These are phyloP conservation scores for Agapornis canus DNA, from an alignment of 2,797 vertebrate species.

Conservation along the genomic window DNA sequence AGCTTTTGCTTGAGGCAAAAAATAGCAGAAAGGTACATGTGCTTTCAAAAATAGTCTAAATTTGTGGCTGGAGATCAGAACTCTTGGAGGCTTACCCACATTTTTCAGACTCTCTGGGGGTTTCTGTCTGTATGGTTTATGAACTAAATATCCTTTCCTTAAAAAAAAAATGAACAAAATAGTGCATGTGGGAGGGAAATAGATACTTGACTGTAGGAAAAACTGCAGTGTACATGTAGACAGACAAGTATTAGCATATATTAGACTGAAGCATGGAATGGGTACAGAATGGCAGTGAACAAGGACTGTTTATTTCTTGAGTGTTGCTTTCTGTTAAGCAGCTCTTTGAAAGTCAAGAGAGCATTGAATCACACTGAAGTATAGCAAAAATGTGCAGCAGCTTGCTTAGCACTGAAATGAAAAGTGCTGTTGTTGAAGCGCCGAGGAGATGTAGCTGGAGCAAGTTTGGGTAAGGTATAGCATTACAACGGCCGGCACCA, in stretches of 20 bases:
- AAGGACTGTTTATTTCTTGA: conserved; percentile 40
- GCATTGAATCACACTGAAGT: neutral
- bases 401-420: conserved; percentile 16
- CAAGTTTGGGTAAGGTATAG: neutral
- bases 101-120: conserved; percentile 57
- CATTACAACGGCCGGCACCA: neutral
- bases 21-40: conserved; percentile 53
- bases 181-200: neutral
- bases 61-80: conserved; percentile 53
- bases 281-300: neutral
- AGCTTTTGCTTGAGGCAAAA: conserved; percentile 40
- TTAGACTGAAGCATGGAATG: neutral
- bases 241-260: neutral
- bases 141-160: conserved; percentile 25
- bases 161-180: neutral
- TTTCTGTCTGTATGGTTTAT: conserved; percentile 51
- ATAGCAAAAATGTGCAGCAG: conserved; percentile 9
- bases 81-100: conserved; percentile 26
- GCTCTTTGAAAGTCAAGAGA: conserved; percentile 52
- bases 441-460: neutral
- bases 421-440: neutral
- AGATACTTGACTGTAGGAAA: conserved; percentile 2
- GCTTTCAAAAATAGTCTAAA: conserved; percentile 49
- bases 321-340: conserved; percentile 35
- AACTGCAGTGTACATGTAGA: neutral